Conservation (phyloP, 37 sponge, comb jelly and placozoan species). For the Ephydatia muelleri region DNA sequence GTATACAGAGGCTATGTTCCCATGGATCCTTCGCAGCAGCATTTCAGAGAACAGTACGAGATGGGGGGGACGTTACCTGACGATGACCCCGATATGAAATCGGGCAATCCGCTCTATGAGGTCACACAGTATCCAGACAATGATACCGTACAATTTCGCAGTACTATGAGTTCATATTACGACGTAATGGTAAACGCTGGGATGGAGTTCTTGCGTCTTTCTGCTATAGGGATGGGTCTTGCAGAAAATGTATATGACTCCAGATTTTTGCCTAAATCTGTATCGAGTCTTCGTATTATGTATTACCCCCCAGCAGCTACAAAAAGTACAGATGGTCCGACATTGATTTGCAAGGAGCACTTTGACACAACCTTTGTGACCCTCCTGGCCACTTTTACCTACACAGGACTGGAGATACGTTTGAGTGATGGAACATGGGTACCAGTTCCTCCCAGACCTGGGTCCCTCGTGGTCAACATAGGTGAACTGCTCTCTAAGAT, state of each 20-base stretch:
- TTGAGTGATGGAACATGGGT: conserved; percentile 30
- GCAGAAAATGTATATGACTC: conserved; percentile 33
- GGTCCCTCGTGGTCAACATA: conserved; percentile 50
- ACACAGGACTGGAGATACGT: conserved; percentile 42
- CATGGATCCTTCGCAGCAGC: conserved; percentile 16
- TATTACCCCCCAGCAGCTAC: conserved; percentile 42
- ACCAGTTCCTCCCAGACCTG: conserved; percentile 31
- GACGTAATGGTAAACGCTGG: conserved; percentile 31
- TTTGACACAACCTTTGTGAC: conserved; percentile 51
- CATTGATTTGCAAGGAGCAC: conserved; percentile 45
- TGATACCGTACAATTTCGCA: conserved; percentile 4
- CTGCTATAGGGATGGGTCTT: conserved; percentile 39
- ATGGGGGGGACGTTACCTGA: conserved; percentile 32
- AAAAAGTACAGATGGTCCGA: not conserved
- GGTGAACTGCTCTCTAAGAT: conserved; percentile 31
- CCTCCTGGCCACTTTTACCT: conserved; percentile 44
- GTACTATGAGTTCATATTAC: conserved; percentile 5
- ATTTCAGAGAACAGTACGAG: conserved; percentile 42
- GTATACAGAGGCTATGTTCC: conserved; percentile 56
- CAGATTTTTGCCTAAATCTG: conserved; percentile 34
- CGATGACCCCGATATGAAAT: conserved; percentile 18
- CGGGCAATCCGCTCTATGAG: conserved; percentile 49
- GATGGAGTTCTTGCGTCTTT: conserved; percentile 29
- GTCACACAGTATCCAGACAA: conserved; percentile 12
- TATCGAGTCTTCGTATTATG: conserved; percentile 50